Evolutionary conservation across 2,113 vertebrate species (phyloP), one percentile per base, ranked within the genome.

Genomic region (Geococcyx californianus): DNA sequence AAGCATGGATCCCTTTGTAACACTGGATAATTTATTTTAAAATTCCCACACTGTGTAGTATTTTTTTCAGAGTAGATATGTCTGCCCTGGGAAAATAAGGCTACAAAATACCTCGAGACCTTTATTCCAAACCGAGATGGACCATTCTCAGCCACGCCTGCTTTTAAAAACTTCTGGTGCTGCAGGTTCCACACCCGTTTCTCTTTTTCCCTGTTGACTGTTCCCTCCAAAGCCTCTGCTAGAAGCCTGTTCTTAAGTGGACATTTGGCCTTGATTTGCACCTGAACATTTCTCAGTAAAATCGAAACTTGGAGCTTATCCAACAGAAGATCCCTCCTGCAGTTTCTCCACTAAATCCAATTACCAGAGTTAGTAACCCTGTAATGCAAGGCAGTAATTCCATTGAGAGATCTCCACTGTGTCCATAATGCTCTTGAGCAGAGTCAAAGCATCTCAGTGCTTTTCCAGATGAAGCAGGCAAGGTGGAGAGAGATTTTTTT

Each of bases 291-390:
- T 55, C 55, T 77, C 19, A 66, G 69, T n/a, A 89, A 90, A 87
- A 70, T 21, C 17, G 49, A 80, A 80, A 76, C 49, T 26, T 31
- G 24, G 40, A 82, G 55, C 67, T 54, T 82, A 45, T 18, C 47
- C 47, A 62, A 38, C 38, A 66, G 56, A 20, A 58, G 79, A 70
- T 44, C n/a, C 40, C 36, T 87, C 64, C 81, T 38, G 56, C 81
- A 91, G 77, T 92, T 94, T 92, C 72, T 91, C 87, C 24, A 23
- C 55, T 66, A 69, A 94, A 95, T 89, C 89, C 80, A 69, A 59
- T 89, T 84, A 89, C 14, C 13, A 13, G 56, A 47, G 73, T 33
- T 7, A 42, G 67, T 44, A 60, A 63, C 56, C 20, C 23, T 45
- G 52, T 78, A 75, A 58, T 7, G 25, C 64, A 67, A 45, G 67